Percentiles rank a stretch among this genome's conserved stretches.
Conservation (phyloP, 2,113 vertebrate genomes). For the Psammodynastes pulverulentus region DNA sequence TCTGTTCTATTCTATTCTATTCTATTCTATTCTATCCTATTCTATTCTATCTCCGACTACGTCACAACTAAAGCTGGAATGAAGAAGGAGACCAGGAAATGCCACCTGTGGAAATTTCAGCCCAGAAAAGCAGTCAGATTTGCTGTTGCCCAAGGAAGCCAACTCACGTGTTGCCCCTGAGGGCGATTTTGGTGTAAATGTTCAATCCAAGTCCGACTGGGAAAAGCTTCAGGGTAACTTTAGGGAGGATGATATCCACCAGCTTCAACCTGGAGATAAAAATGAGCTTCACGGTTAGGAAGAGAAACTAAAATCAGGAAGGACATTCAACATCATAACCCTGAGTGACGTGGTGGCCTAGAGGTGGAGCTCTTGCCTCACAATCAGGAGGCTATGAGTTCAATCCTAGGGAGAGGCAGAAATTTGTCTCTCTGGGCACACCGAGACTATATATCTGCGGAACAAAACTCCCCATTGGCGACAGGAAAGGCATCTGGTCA, state of each 20-base stretch:
- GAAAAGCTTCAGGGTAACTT: constrained; percentile 52
- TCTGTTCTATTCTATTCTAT: too few relatives aligned
- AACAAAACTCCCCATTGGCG: too few relatives aligned
- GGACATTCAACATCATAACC: fast-evolving
- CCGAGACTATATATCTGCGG: too few relatives aligned
- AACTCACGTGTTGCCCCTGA: constrained; percentile 49
- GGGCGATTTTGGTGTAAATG: constrained; percentile 59
- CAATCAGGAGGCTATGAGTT: too few relatives aligned
- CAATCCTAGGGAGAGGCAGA: too few relatives aligned
- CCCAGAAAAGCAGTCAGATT: neutral
- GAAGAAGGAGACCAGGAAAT: too few relatives aligned
- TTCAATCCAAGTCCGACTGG: constrained; percentile 56
- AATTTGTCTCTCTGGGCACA: too few relatives aligned
- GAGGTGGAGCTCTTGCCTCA: too few relatives aligned
- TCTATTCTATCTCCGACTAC: neutral
- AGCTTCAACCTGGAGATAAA: constrained; percentile 56
- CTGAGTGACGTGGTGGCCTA: too few relatives aligned
- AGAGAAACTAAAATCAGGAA: neutral
- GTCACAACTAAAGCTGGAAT: neutral
- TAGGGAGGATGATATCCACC: constrained; percentile 55
- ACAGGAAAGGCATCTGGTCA: too few relatives aligned
- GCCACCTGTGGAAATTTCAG: neutral
- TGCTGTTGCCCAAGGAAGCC: fast-evolving
- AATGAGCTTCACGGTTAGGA: neutral
- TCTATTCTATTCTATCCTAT: too few relatives aligned